Percentiles rank a stretch among this genome's conserved stretches.
Evolutionary conservation across 2,797 vertebrate species (phyloP).

Genomic region (Parauchenoglanis punctatus): DNA sequence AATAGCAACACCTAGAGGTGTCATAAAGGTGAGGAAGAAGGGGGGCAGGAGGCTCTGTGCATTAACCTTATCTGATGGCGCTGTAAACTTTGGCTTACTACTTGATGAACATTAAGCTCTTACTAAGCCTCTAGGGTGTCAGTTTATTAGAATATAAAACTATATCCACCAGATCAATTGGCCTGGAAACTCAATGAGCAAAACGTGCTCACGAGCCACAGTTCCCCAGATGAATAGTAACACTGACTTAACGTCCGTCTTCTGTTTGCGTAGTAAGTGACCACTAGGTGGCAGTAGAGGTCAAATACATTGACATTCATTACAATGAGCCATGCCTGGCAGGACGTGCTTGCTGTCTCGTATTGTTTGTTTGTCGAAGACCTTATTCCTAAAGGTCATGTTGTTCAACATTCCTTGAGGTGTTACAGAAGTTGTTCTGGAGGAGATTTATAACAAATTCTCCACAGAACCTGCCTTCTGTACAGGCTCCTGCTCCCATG

Average conservation of each 20-base stretch:
- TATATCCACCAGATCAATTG: background rate
- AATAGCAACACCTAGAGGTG: background rate
- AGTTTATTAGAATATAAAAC: background rate
- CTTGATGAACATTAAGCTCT: background rate
- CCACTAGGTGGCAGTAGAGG: background rate
- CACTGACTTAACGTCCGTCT: background rate
- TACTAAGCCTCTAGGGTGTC: background rate
- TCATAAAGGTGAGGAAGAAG: background rate
- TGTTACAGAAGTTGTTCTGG: background rate
- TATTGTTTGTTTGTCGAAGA: background rate
- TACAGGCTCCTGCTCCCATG: background rate
- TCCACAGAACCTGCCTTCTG: background rate
- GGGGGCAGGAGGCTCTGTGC: background rate
- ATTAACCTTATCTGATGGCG: background rate
- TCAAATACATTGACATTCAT: background rate
- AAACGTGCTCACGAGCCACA: background rate
- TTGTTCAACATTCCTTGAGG: background rate
- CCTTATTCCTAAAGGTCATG: constrained; percentile 5
- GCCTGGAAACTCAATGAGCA: background rate
- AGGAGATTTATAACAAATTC: constrained; percentile 11
- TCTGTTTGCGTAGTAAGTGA: background rate
- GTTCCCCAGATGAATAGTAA: background rate
- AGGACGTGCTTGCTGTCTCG: background rate
- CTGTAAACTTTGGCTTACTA: background rate
- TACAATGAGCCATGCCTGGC: background rate